Evolutionary conservation across 2,113 vertebrate genomes (phyloP), one percentile per base, ranked within the genome.

Genomic region (Anhinga rufa): DNA sequence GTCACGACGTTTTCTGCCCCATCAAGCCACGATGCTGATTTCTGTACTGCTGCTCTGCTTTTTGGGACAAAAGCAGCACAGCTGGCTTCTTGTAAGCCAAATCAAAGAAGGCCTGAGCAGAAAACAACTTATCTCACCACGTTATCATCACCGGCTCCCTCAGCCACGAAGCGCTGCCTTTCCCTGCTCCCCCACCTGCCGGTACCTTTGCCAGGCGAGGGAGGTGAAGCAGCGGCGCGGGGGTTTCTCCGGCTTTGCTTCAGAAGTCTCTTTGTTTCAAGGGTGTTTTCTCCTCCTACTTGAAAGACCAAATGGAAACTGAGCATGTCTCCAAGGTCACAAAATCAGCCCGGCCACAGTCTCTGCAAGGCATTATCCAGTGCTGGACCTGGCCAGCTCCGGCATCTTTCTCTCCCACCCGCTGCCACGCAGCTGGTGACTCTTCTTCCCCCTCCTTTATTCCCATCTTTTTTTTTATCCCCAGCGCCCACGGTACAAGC

Each of bases 141-240:
- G 9, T 31, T 62, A n/a, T 20, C 1, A 0, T 25, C 58, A 28
- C 18, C 1, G 4, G 6, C 9, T 38, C n/a, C 32, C 57, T n/a
- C 66, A 20, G 57, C 24, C 4, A 1, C 1, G 7, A 78, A 34
- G 24, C 2, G 0, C 24, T 44, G 77, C 78, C 72, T 17, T 48
- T 52, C 19, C n/a, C 44, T 1, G 3, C 48, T 71, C 17, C 44
- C 14, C 5, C 7, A 0, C 11, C 13, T 40, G 38, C 42, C 1
- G 0, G 16, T 32, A 20, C 48, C 38, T 68, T 40, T 74, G 72
- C 38, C 20, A 25, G 42, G 40, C 0, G 5, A 36, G 9, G 6
- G 4, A 7, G 18, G 25, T 52, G 72, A 74, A 60, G 14, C 36
- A 13, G 70, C 4, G 0, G 42, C 19, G 54, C 2, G 0, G 2